These are phyloP conservation scores for Hephaestus fuliginosus DNA, from an alignment of 2,797 vertebrate genomes.

Conservation along the genomic window DNA sequence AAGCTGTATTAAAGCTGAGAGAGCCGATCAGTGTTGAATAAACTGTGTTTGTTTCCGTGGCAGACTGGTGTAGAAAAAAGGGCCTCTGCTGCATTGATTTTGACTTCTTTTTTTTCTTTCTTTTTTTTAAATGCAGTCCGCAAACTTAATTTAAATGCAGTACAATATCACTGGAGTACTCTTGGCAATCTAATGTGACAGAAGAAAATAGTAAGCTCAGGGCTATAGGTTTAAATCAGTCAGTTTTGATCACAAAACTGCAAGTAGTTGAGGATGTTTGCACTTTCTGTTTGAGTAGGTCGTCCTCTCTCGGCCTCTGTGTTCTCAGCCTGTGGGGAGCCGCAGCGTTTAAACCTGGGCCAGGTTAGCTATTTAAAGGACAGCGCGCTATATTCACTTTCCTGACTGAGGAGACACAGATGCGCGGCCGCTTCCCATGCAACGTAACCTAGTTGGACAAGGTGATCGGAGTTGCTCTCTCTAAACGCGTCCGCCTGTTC, in stretches of 20 bases:
- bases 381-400: conserved; percentile 61
- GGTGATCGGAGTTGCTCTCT: conserved; percentile 17
- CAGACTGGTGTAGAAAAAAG: background rate
- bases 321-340: conserved; percentile 62
- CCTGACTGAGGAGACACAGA: conserved; percentile 48
- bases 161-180: background rate
- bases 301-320: conserved; percentile 31
- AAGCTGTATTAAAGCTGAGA: background rate
- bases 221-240: background rate
- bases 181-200: background rate
- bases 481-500: conserved; percentile 3
- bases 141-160: too few species aligned
- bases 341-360: conserved; percentile 46
- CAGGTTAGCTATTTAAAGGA: conserved; percentile 72
- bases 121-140: background rate
- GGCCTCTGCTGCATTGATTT: background rate
- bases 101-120: background rate
- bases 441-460: conserved; percentile 45
- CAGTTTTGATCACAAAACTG: conserved; percentile 4
- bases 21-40: background rate
- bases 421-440: conserved; percentile 33
- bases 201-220: background rate
- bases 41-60: background rate
- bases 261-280: conserved; percentile 29
- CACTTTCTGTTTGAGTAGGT: conserved; percentile 38